These are phyloP conservation scores for Sminthopsis crassicaudata DNA, from an alignment of 2,113 vertebrate species.

Conservation along the genomic window DNA sequence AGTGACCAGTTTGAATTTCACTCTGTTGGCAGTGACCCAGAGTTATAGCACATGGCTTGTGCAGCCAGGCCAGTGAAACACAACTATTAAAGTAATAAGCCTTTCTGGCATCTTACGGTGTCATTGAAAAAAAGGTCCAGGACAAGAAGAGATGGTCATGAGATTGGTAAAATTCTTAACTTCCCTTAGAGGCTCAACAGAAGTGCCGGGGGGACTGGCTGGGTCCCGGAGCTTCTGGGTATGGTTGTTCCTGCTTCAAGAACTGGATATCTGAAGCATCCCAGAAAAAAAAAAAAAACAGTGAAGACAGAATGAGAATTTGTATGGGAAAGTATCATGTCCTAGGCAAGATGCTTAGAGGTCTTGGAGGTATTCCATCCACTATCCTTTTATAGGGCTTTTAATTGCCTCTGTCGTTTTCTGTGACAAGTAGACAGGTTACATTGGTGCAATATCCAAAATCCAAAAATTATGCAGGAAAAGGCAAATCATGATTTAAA, in stretches of 20 bases:
- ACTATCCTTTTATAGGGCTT: background rate
- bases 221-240: background rate
- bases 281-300: background rate
- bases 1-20: slow-evolving; percentile 46
- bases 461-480: background rate
- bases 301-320: background rate
- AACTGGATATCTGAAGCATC: background rate
- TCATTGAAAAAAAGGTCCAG: slow-evolving; percentile 29
- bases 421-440: background rate
- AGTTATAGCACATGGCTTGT: background rate
- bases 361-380: background rate
- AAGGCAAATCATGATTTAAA: background rate
- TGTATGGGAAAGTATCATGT: background rate
- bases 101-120: background rate
- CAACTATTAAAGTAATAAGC: background rate
- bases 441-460: background rate
- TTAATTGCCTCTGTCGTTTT: background rate
- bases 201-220: background rate
- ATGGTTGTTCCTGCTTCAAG: background rate
- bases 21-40: slow-evolving; percentile 9
- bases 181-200: background rate
- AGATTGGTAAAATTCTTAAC: background rate
- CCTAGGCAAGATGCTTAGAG: background rate
- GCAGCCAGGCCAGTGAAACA: background rate
- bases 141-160: background rate